Base-by-base conservation (phyloP, 2,797 vertebrate genomes). In the Chelon auratus region DNA sequence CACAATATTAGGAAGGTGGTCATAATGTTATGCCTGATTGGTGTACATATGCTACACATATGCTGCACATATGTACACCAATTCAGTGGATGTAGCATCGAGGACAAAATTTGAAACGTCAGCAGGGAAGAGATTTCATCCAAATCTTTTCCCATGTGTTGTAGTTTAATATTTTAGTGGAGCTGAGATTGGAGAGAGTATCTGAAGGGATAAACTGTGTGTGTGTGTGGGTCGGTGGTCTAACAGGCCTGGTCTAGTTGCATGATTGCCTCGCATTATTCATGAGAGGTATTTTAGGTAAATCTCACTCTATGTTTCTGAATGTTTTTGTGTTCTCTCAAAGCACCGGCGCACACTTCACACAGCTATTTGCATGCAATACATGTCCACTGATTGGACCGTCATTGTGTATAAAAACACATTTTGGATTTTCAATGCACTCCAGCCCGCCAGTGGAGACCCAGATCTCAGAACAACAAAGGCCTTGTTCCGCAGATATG, bases 401-500 rank as follows among this genome's bases (percentile, higher is more conserved):
- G 20, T 65, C 51, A 36, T 26, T 52, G 64, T 47, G 56, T 43
- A 17, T 56, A 62, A 65, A 85, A 43, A 81, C 22, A 61, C 43
- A 58, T 53, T 78, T 62, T 63, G 69, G 17, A 61, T 67, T 72
- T 85, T 70, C 54, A 70, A 17, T 68, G 58, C 52, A 68, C 62
- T 53, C 67, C 55, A 52, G 39, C 57, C 26, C 5, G 54, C 52
- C 51, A 76, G 51, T 56, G 24, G 54, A 76, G 84, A 71, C 51
- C 4, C 12, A 63, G 47, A 54, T 59, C 74, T 83, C 66, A 37
- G 24, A 33, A 72, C 69, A 82, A 73, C 81, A 78, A 80, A 85
- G 70, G 22, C 62, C 72, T 78, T 84, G 80, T 71, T 85, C 54
- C 54, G 61, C 81, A 83, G 77, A 85, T 86, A 83, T 62, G 60